Evolutionary conservation across 2,888 invertebrate species (phyloP).

Genomic region (Drosophila mayaguana): DNA sequence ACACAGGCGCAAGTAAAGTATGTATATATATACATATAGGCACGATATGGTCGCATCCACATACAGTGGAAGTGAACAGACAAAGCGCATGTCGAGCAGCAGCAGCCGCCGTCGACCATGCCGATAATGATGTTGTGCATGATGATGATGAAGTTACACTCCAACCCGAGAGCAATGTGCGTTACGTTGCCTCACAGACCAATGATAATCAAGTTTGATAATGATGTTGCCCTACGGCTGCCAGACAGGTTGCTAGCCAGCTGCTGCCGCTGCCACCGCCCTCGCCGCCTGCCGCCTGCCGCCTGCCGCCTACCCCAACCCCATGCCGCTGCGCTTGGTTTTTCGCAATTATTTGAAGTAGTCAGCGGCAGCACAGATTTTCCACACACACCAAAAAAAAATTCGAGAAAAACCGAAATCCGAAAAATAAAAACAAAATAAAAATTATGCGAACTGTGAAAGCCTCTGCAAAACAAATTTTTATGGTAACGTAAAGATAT

Average conservation of each 20-base stretch:
- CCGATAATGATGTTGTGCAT: conserved; percentile 24
- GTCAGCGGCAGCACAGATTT: conserved; percentile 57
- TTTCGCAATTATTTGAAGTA: conserved; percentile 70
- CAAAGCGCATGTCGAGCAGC: conserved; percentile 73
- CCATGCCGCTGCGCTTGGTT: conserved; percentile 21
- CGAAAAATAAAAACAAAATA: conserved; percentile 10
- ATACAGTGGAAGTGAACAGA: conserved; percentile 68
- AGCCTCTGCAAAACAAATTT: background rate
- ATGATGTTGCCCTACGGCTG: conserved; percentile 67
- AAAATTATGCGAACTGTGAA: background rate
- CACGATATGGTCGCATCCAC: conserved; percentile 50
- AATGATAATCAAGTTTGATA: conserved; percentile 65
- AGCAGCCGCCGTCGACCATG: conserved; percentile 27
- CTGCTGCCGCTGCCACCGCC: conserved; percentile 3
- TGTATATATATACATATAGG: conserved; percentile 24
- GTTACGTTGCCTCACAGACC: conserved; percentile 30
- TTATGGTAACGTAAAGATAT: background rate
- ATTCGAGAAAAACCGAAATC: conserved; percentile 17
- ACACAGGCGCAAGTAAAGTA: background rate
- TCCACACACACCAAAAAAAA: conserved; percentile 21
- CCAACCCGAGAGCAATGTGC: conserved; percentile 54
- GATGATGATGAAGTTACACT: conserved; percentile 33
- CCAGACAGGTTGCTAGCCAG: conserved; percentile 47
- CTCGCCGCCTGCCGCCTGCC: no score
- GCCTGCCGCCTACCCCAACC: no score